phyloP scores from a whole-genome alignment of 2,888 invertebrate species.

The Halictus ligatus region DNA sequence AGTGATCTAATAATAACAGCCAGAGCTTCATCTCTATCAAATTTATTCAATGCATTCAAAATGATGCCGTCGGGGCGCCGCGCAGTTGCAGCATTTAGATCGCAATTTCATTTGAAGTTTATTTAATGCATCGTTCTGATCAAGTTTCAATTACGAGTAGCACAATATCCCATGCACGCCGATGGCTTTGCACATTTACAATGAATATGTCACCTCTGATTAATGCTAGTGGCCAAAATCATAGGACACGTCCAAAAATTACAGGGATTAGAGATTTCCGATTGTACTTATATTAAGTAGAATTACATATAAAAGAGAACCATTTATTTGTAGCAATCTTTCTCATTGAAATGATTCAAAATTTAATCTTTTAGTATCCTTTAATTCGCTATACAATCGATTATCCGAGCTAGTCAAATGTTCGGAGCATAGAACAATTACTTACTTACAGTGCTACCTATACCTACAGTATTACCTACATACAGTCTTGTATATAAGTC shows the following conservation, averaged over 20 bases:
- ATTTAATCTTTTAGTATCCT: too few species aligned
- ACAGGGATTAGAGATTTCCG: neutral
- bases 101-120: constrained; percentile 18
- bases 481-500: too few species aligned
- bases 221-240: neutral
- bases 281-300: neutral
- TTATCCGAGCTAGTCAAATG: too few species aligned
- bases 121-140: constrained; percentile 5
- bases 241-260: neutral
- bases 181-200: neutral
- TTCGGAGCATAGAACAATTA: too few species aligned
- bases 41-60: constrained; percentile 10
- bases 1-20: constrained; percentile 15
- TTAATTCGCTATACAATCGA: too few species aligned
- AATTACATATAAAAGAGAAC: neutral
- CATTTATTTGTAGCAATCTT: neutral
- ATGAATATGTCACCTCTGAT: neutral
- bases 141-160: neutral
- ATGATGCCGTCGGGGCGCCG: neutral
- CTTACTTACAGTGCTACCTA: too few species aligned
- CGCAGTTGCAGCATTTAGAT: constrained; percentile 18
- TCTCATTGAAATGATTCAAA: neutral
- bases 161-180: neutral
- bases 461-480: too few species aligned
- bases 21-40: neutral